Conservation (phyloP, 1,140 invertebrate species). For the Monochamus saltuarius region DNA sequence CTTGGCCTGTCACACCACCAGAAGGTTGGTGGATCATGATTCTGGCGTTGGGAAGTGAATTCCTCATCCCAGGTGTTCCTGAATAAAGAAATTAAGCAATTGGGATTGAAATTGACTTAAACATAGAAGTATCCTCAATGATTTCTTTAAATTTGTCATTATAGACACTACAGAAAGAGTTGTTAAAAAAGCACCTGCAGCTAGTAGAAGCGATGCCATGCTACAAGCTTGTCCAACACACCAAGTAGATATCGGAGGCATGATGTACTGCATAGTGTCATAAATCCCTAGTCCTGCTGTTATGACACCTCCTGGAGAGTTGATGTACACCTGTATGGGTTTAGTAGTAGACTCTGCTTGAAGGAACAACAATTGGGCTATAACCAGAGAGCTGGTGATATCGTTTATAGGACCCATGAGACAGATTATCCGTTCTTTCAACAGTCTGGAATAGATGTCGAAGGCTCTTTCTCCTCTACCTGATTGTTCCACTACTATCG, state of each 20-base stretch:
- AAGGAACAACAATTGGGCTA: conserved; percentile 80
- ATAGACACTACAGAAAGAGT: conserved; percentile 7
- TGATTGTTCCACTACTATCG: conserved; percentile 80
- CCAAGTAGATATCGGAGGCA: conserved; percentile 71
- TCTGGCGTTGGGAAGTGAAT: conserved; percentile 94
- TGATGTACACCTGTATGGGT: conserved; percentile 79
- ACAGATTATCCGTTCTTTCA: conserved; percentile 76
- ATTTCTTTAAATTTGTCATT: too few species aligned
- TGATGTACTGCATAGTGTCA: conserved; percentile 79
- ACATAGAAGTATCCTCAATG: too few species aligned
- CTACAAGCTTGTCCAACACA: conserved; percentile 96
- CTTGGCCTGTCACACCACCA: conserved; percentile 90
- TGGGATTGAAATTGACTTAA: too few species aligned
- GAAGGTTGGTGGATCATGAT: conserved; percentile 99
- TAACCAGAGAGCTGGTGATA: conserved; percentile 72
- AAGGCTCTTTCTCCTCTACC: conserved; percentile 78
- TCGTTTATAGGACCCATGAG: conserved; percentile 77
- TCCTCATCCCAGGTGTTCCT: conserved; percentile 48
- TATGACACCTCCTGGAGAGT: conserved; percentile 64
- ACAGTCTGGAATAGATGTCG: conserved; percentile 79
- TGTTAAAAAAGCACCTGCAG: conserved; percentile 70
- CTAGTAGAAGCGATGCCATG: conserved; percentile 92
- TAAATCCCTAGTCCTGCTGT: conserved; percentile 76
- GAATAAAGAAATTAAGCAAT: conserved; percentile 9
- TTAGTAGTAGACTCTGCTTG: conserved; percentile 74